Base-by-base conservation (phyloP, 2,797 vertebrate genomes). In the Corythornis leucogaster region DNA sequence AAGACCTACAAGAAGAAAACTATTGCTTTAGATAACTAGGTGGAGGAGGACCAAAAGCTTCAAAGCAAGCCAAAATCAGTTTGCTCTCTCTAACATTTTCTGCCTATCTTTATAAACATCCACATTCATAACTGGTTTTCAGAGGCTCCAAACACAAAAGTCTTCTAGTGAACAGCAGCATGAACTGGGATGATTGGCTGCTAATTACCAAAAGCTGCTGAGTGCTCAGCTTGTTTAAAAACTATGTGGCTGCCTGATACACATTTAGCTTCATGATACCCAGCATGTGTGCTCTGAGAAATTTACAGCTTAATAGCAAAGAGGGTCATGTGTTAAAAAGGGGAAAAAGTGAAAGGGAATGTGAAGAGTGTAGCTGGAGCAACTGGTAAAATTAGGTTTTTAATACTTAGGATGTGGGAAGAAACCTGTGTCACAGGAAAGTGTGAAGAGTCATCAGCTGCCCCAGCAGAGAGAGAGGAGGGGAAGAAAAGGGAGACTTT, bases 1-100 rank as follows among this genome's bases (percentile, higher is more conserved):
- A 40, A 40, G 90, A 79, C 82, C 57, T 68, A 85, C 68, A 93
- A 92, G 80, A 82, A 90, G 48, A 81, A 80, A 94, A 91, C 46
- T 31, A 38, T 2, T 81, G 24, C 1, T 3, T 68, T 42, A 71
- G 24, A 58, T 87, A 80, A 74, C 28, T 31, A 50, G 9, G 9
- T 61, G 38, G 45, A 87, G 33, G 55, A 67, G 28, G 22, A 38
- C 38, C 38, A 38, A 38, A 38, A 38, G 38, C 38, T 38, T 38
- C 38, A 38, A 38, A 38, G 38, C 38, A 70, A 77, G 25, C 8
- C 31, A 25, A 67, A 84, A 35, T 14, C 21, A 76, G 10, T 74
- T 51, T 51, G 15, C 50, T 51, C 50, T 51, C 26, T 51, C 50
- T 16, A 51, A 51, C 50, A 51, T 51, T 28, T 51, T 28, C 13